Base-by-base conservation (phyloP, 2,888 invertebrate species). In the Eremobia ochroleuca region DNA sequence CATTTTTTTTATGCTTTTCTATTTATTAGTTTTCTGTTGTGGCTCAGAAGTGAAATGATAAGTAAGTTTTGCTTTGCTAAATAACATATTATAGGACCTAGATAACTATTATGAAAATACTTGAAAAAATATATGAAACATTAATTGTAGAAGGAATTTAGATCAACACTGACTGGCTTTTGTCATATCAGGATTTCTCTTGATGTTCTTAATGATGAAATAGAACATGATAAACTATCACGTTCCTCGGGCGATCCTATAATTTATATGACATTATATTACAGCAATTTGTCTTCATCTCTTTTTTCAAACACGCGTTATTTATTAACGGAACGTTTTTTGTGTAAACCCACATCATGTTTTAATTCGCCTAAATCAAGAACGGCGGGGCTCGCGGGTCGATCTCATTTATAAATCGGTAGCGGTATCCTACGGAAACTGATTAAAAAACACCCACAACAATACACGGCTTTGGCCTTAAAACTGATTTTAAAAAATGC, bases 391-490 rank as follows among this genome's bases (percentile, higher is more conserved):
- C 83, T 91, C 88, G 92, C 90, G 91, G 92, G 90, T 87, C 92
- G 91, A 92, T 91, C 95, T 94, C 95, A 95, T 96, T 96, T 96
- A 95, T 95, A 95, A 96, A 94, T 96, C 96, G 94, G 96, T 96
- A 97, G 96, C 97, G 96, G 94, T 94, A 95, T 95, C 96, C 95
- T 96, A 96, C 96, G 96, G 97, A 96, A 96, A 96, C 96, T 95
- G 94, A 96, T 96, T 96, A 96, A 96, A 96, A 96, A 96, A 94
- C 92, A 84, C 88, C 90, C 92, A 88, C 90, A 95, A 96, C 96
- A 97, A 96, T 96, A 92, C 94, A 88, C 90, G 93, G 94, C 96
- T 95, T 95, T 94, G 93, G 93, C 93, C 92, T 94, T 93, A 96
- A 95, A 93, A 94, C 95, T 94, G 95, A 94, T 94, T 94, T 96